These are phyloP conservation scores for Threskiornis aethiopicus DNA, from an alignment of 2,797 vertebrate species.

Conservation along the genomic window DNA sequence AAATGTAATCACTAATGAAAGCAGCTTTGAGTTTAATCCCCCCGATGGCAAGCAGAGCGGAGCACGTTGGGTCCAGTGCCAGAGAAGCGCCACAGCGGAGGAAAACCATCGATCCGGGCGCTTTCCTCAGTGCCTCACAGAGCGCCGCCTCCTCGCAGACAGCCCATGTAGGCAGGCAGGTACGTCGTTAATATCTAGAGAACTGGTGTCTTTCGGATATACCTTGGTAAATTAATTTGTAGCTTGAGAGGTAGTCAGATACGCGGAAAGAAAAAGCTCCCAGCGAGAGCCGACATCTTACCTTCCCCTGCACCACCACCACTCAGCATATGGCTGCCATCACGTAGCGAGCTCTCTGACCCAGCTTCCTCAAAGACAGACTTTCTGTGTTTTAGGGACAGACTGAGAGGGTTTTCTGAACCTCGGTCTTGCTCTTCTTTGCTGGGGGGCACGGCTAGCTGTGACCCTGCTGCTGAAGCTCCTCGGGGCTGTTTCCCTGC, in stretches of 20 bases:
- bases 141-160: background rate
- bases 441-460: accelerated
- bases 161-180: accelerated
- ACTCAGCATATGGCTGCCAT: accelerated
- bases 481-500: background rate
- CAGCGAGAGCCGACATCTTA: accelerated
- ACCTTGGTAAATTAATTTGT: background rate
- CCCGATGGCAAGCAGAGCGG: background rate
- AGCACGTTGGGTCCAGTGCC: background rate
- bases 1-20: background rate
- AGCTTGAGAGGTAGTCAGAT: background rate
- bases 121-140: background rate
- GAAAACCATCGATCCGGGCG: accelerated
- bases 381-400: too few relatives aligned
- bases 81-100: background rate
- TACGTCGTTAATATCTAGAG: background rate
- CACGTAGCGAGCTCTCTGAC: background rate
- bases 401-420: background rate
- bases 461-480: background rate
- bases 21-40: background rate
- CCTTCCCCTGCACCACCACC: background rate
- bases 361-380: background rate
- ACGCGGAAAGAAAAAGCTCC: accelerated
- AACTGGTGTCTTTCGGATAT: background rate
- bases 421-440: accelerated